These are phyloP conservation scores for Eleutherodactylus coqui DNA, from an alignment of 2,797 vertebrate species.

Conservation along the genomic window DNA sequence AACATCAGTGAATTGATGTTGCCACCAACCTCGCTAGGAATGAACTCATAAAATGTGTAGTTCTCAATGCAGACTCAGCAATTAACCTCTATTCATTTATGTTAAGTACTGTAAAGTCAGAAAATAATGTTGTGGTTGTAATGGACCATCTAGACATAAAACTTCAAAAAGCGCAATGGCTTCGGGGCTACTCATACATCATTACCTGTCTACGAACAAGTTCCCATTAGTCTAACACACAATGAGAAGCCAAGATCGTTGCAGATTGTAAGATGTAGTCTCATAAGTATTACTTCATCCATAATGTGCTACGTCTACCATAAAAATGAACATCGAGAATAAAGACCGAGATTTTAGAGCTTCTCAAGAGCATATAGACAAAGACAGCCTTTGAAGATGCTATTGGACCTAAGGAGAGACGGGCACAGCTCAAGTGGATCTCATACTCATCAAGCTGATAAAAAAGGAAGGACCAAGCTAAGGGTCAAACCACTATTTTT, in stretches of 20 bases:
- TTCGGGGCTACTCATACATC: neutral
- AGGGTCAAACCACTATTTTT: neutral
- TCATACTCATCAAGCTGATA: no score
- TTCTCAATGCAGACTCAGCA: neutral
- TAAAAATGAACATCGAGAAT: no score
- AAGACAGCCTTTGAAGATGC: no score
- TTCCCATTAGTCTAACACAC: neutral
- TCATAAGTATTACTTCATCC: neutral
- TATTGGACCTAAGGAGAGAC: neutral
- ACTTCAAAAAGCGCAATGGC: neutral
- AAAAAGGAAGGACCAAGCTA: neutral
- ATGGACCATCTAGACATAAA: neutral
- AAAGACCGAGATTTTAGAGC: neutral
- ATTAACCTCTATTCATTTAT: neutral
- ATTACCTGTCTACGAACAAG: neutral
- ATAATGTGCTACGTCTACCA: neutral
- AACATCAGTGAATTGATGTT: neutral
- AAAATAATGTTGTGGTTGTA: neutral
- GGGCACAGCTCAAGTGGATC: neutral
- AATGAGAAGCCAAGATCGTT: neutral
- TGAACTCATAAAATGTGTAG: neutral
- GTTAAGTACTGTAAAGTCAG: neutral
- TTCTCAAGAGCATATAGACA: neutral
- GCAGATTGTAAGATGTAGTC: neutral
- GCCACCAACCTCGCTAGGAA: conserved; percentile 7